These are phyloP conservation scores for Clitarchus hookeri DNA, from an alignment of 2,888 invertebrate genomes.

Conservation along the genomic window DNA sequence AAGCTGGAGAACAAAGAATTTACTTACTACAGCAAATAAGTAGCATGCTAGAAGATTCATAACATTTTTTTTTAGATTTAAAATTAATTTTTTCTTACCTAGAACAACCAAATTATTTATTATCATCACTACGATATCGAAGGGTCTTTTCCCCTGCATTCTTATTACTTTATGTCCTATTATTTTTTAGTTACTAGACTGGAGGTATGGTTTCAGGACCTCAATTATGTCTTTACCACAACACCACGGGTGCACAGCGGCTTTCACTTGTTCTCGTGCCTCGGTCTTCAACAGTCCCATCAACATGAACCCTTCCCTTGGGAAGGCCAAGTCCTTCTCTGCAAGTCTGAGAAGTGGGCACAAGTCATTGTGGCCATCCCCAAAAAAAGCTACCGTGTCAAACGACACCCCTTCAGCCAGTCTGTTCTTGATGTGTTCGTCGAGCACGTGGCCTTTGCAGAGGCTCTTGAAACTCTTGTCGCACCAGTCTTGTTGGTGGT, in stretches of 20 bases:
- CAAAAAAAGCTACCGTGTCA: slow-evolving; percentile 66
- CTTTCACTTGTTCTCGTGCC: not conserved
- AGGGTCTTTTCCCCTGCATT: no score
- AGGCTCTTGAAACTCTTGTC: slow-evolving; percentile 72
- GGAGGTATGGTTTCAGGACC: not conserved
- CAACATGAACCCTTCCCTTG: slow-evolving; percentile 61
- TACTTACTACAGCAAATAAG: no score
- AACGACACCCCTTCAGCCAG: slow-evolving; percentile 57
- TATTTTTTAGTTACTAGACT: no score
- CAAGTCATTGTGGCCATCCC: slow-evolving; percentile 80
- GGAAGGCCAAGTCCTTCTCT: slow-evolving; percentile 68
- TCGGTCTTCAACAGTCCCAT: slow-evolving; percentile 49
- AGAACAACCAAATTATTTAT: no score
- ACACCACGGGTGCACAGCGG: not conserved
- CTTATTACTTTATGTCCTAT: no score
- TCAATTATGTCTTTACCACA: not conserved
- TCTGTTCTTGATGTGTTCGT: slow-evolving; percentile 63
- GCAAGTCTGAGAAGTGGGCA: slow-evolving; percentile 71
- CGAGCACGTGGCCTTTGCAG: slow-evolving; percentile 76
- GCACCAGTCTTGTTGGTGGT: slow-evolving; percentile 72
- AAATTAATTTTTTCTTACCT: no score
- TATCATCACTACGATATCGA: no score
- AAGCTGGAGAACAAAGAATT: no score
- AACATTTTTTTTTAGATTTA: no score
- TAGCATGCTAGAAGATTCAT: no score